A percentile compares a stretch with the other conserved stretches of the same genome.
These are phyloP conservation scores for Lagocephalus sceleratus DNA, from an alignment of 2,797 vertebrate species.

Conservation along the genomic window DNA sequence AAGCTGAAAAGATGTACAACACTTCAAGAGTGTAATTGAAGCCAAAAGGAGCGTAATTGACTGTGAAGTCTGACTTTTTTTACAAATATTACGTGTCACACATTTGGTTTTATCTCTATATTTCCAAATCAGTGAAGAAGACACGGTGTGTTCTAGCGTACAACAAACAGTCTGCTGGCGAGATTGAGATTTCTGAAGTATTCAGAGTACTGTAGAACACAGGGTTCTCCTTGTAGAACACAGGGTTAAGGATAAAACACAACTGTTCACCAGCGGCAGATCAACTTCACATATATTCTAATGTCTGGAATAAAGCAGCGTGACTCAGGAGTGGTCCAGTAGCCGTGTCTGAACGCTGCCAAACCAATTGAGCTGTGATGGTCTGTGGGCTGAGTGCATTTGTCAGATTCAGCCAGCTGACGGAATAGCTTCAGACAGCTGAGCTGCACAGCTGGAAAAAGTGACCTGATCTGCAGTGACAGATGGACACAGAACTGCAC, in stretches of 20 bases:
- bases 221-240: background rate
- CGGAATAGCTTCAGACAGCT: conserved; percentile 63
- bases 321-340: conserved; percentile 21
- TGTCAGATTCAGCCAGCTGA: conserved; percentile 67
- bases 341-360: conserved; percentile 47
- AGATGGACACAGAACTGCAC: conserved; percentile 57
- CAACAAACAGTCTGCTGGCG: no score
- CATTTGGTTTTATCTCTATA: no score
- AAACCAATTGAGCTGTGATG: conserved; percentile 52
- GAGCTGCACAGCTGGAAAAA: conserved; percentile 39
- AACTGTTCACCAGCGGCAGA: conserved; percentile 5
- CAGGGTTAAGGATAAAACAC: conserved; percentile 32
- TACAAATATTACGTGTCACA: no score
- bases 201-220: no score
- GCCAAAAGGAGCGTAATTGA: no score
- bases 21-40: no score
- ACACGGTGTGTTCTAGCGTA: no score
- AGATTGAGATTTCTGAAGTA: no score
- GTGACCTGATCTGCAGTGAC: conserved; percentile 60
- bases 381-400: conserved; percentile 53
- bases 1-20: no score
- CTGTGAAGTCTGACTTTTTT: no score
- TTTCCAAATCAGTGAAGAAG: no score
- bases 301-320: conserved; percentile 12
- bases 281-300: conserved; percentile 9